phyloP scores from a whole-genome alignment of 2,797 vertebrate species.

The Artibeus jamaicensis region DNA sequence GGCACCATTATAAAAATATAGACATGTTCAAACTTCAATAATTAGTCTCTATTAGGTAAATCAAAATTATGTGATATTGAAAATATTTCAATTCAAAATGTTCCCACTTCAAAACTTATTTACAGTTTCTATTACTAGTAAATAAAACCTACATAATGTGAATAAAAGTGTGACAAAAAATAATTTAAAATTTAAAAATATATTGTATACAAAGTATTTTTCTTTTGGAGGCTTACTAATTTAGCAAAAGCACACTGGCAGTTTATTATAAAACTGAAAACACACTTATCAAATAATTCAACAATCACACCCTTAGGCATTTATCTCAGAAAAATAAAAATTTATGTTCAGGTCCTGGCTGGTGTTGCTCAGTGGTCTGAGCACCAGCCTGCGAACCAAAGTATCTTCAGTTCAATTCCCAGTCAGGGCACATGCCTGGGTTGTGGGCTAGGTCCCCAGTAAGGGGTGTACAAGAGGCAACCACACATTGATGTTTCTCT shows the following conservation, averaged over 20 bases:
- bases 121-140: conserved; percentile 6
- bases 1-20: background rate
- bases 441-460: too few species aligned
- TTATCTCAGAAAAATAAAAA: conserved; percentile 25
- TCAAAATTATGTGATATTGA: background rate
- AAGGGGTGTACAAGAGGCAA: too few species aligned
- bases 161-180: conserved; percentile 23
- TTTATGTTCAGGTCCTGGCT: background rate
- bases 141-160: background rate
- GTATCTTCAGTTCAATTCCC: too few species aligned
- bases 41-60: conserved; percentile 5
- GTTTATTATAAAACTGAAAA: conserved; percentile 15
- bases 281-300: background rate
- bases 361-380: too few species aligned
- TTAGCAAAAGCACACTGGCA: conserved; percentile 4
- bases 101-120: conserved; percentile 14
- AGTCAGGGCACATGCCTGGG: too few species aligned
- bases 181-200: background rate
- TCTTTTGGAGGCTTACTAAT: background rate
- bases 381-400: too few species aligned
- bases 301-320: background rate
- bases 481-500: too few species aligned
- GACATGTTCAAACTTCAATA: background rate
- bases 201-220: background rate
- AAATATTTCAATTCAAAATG: conserved; percentile 1